Evolutionary conservation across 2,888 invertebrate species (phyloP), one percentile per base, ranked within the genome.

Genomic region (Acleris sparsana): DNA sequence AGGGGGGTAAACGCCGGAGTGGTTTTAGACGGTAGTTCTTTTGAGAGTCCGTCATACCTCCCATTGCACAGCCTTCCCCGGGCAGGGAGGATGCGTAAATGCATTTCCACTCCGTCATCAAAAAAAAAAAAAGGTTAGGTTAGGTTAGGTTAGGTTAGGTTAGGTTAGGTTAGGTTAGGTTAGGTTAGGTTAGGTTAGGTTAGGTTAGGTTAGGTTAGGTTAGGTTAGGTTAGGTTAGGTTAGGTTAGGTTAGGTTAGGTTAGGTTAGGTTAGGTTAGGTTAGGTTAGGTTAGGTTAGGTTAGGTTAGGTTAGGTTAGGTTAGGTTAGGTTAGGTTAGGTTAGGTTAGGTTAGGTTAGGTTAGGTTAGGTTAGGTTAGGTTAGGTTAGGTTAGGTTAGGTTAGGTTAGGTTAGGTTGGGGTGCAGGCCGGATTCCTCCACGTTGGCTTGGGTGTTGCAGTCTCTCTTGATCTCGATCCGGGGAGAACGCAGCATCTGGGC

Each of bases 281-380:
- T 71, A 65, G 69, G 69, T 69, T 69, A 69, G 69, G 69, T 69
- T 69, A 66, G 66, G 69, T 65, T 63, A 61, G 68, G 63, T 63
- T 61, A 61, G 63, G 63, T 63, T 68, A 63, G 68, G 63, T 68
- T 63, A 62, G 59, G 67, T 58, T 58, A 63, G 63, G 68, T 63
- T 63, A 68, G 68, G 68, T 65, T 64, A 62, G 55, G 59, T 65
- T 69, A 55, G 59, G 62, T 65, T 62, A 62, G 62, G 65, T 69
- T 65, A 62, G 59, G 62, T 62, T 65, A 65, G 65, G 62, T 69
- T 64, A 60, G 59, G 65, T 65, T 69, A 60, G 59, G 59, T 62
- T 65, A 62, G 68, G 62, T 68, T 68, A 63, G 68, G 68, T 68
- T 68, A 68, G 68, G 68, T 68, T 68, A 63, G 68, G 63, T 68